Base-by-base conservation (phyloP, 2,797 vertebrate species). In the Manis crassicaudata region DNA sequence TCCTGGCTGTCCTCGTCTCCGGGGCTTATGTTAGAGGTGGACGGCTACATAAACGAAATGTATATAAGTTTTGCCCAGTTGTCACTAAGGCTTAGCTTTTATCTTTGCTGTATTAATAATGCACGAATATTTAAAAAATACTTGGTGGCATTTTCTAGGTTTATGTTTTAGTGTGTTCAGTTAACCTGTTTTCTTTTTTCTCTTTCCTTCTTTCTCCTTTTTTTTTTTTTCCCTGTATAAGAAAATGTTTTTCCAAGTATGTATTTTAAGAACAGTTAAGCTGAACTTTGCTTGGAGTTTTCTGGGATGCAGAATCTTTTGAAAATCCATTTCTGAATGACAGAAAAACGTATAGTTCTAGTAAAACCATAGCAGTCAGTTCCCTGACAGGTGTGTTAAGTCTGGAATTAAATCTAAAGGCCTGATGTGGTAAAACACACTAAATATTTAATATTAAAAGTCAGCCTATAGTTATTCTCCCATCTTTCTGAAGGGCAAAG, bases 391-490 rank as follows among this genome's bases (percentile, higher is more conserved):
- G 0, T 52, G 56, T 67, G 62, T 50, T 88, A 94, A 32, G 86
- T 35, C 54, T 75, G 72, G 60, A 92, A 91, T 97, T 83, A 94
- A 96, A 93, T 85, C 79, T 73, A 40, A 87, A 92, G 97, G 72
- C 60, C 56, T 17, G 40, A 35, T 87, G 7, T 85, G 17, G 87
- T 93, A 60, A 37, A 88, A 92, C 68, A 79, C 35, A 25, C 90
- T 80, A 96, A 91, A 56, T 89, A 32, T 50, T 40, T 23, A 95
- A 93, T 90, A 89, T 94, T 96, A 91, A 94, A 96, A 89, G 93
- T 92, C 77, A 63, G 50, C 54, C 68, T 94, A 43, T 77, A 73
- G 94, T 77, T 92, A 81, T 94, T 37, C 60, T 94, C 73, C 86
- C 56, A 37, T 90, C 83, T 79, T 89, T 85, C 84, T 0, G 25